A percentile compares a stretch with the other conserved stretches of the same genome.
Evolutionary conservation across 2,797 vertebrate genomes (phyloP).

Genomic region (Parauchenoglanis ngamensis): DNA sequence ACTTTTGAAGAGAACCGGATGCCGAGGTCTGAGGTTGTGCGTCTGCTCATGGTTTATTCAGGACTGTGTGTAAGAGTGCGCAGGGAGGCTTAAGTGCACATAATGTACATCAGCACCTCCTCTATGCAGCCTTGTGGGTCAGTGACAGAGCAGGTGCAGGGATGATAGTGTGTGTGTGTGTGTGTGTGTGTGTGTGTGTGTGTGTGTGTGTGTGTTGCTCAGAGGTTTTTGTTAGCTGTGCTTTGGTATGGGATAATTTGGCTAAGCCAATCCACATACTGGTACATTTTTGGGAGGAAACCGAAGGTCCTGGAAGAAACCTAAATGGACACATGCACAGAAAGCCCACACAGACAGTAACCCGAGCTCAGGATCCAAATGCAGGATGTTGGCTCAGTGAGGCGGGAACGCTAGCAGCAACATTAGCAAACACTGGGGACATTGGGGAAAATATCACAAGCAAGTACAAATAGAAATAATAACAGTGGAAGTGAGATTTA

Average conservation of each 20-base stretch:
- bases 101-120: conserved; percentile 42
- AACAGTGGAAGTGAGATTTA: background rate
- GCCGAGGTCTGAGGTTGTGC: conserved; percentile 43
- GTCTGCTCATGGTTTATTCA: conserved; percentile 69
- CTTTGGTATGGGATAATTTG: background rate
- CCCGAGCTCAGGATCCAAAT: no score
- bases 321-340: background rate
- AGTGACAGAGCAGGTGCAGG: conserved; percentile 55
- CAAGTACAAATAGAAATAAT: background rate
- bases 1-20: conserved; percentile 26
- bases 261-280: background rate
- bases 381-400: no score
- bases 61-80: conserved; percentile 32
- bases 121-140: conserved; percentile 61
- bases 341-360: background rate
- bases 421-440: background rate
- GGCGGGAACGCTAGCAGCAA: background rate
- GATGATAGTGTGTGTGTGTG: conserved; percentile 45
- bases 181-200: conserved; percentile 6
- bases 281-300: background rate
- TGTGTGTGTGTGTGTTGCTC: background rate
- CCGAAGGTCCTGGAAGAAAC: background rate
- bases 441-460: background rate
- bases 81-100: conserved; percentile 17
- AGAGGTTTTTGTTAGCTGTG: background rate